Evolutionary conservation across 2,113 vertebrate genomes (phyloP).

Genomic region (Pelodiscus sinensis): DNA sequence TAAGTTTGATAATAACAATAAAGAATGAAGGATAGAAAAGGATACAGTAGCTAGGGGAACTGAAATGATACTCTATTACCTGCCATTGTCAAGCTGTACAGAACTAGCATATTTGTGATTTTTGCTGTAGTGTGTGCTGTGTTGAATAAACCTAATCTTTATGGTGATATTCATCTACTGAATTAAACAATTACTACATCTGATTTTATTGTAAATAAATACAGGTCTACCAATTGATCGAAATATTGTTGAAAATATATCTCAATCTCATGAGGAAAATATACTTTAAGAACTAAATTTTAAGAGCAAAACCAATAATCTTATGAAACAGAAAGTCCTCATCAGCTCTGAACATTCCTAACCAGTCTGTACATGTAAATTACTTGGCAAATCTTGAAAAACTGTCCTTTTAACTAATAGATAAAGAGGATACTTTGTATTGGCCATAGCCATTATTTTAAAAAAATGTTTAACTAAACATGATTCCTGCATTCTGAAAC

Average conservation of each 20-base stretch:
- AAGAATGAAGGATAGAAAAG: slow-evolving; percentile 70
- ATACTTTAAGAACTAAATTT: slow-evolving; percentile 26
- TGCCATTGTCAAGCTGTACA: slow-evolving; percentile 68
- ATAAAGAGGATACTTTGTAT: neutral
- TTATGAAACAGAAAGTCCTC: slow-evolving; percentile 9
- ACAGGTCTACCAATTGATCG: slow-evolving; percentile 44
- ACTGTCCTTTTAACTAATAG: slow-evolving; percentile 23
- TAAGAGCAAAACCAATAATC: neutral
- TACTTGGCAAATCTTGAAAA: neutral
- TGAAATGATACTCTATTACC: slow-evolving; percentile 72
- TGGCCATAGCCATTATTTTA: neutral
- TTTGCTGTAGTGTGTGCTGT: slow-evolving; percentile 39
- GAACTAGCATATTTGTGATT: slow-evolving; percentile 65
- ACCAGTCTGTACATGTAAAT: slow-evolving; percentile 23
- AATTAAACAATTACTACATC: slow-evolving; percentile 55
- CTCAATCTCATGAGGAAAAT: slow-evolving; percentile 36
- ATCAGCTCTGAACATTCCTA: slow-evolving; percentile 28
- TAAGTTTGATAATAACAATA: slow-evolving; percentile 68
- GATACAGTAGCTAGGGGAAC: slow-evolving; percentile 63
- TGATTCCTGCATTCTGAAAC: neutral
- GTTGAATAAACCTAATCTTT: slow-evolving; percentile 29
- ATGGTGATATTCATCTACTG: slow-evolving; percentile 47
- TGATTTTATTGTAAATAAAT: slow-evolving; percentile 48
- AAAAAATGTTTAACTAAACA: neutral
- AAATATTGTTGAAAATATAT: slow-evolving; percentile 48